phyloP scores from a whole-genome alignment of 2,113 vertebrate species.

The Lamprotornis superbus region DNA sequence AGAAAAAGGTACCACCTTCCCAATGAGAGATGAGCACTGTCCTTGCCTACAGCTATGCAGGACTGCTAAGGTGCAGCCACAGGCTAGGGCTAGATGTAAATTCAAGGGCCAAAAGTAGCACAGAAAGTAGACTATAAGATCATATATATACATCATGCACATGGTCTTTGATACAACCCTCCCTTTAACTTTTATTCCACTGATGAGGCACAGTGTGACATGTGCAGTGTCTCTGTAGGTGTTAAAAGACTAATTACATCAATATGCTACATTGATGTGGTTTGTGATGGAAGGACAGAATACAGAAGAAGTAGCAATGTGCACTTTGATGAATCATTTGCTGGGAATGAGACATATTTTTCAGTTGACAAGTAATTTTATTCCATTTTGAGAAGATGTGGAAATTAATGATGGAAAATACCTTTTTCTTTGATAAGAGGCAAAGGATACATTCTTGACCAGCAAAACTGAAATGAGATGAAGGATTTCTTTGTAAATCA shows the following conservation, averaged over 20 bases:
- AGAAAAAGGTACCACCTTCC: background rate
- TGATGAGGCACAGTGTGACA: background rate
- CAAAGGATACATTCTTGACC: background rate
- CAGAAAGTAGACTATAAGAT: background rate
- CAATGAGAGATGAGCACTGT: background rate
- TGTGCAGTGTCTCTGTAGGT: background rate
- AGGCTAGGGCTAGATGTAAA: background rate
- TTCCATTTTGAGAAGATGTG: background rate
- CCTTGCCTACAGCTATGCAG: background rate
- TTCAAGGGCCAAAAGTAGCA: background rate
- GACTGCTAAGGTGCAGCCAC: background rate
- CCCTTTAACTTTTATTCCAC: background rate
- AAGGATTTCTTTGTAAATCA: background rate
- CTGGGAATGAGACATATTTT: background rate
- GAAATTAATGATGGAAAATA: background rate
- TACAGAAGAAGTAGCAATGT: background rate
- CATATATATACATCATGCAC: fast-evolving
- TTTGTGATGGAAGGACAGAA: background rate
- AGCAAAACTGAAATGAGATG: background rate
- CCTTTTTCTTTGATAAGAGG: background rate
- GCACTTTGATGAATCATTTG: background rate
- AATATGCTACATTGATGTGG: background rate
- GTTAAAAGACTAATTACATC: constrained; percentile 1
- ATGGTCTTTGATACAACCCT: background rate
- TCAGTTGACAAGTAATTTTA: background rate